Percentiles rank a stretch among this genome's conserved stretches.
Conservation (phyloP, 23 tunicate species). For the Trididemnum nubilum region DNA sequence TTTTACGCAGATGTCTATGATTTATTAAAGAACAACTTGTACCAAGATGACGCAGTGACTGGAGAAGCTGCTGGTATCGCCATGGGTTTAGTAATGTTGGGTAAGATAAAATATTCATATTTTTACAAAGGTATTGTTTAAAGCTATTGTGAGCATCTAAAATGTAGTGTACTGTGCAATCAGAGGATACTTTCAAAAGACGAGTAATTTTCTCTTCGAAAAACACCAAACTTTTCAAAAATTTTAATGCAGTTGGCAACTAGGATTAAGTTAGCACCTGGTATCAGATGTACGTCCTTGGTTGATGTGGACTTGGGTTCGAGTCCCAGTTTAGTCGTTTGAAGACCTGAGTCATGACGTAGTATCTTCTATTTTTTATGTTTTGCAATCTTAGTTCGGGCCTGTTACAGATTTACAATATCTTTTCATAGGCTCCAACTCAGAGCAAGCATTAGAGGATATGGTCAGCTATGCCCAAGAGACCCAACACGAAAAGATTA, state of each 20-base stretch:
- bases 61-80: constrained; percentile 99
- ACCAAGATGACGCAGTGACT: constrained; percentile 97
- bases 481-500: constrained; percentile 98
- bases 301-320: no score
- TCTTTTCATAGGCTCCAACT: constrained; percentile 68
- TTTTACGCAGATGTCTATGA: constrained; percentile 72
- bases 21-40: constrained; percentile 69
- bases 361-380: no score
- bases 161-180: neutral
- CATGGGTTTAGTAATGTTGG: constrained; percentile 98
- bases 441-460: constrained; percentile 76
- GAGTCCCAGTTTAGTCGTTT: no score
- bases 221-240: no score
- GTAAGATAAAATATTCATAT: constrained; percentile 48
- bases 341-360: no score
- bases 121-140: neutral
- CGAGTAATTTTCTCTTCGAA: no score
- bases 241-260: no score
- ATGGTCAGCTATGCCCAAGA: constrained; percentile 96
- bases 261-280: no score
- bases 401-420: no score
- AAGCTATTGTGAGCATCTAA: no score
- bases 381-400: no score
- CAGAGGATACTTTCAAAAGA: neutral
- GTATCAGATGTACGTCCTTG: no score